Evolutionary conservation across 2,888 invertebrate genomes (phyloP).

Genomic region (Drosophila picticornis): DNA sequence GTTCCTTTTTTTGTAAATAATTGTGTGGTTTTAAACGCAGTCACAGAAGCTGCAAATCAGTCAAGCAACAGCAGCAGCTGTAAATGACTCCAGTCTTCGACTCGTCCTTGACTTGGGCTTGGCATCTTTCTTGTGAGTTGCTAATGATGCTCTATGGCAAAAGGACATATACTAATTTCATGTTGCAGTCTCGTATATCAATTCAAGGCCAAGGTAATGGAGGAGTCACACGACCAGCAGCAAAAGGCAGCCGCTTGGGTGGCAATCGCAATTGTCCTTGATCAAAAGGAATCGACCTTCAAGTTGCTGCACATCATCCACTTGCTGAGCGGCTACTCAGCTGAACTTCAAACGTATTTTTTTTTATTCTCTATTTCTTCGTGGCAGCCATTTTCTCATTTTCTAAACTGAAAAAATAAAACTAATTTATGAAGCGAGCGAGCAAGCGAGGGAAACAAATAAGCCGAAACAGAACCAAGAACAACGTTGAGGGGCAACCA

Average conservation of each 20-base stretch:
- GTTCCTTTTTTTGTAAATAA: constrained; percentile 56
- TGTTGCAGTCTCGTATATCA: constrained; percentile 3
- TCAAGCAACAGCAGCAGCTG: constrained; percentile 69
- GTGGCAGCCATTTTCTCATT: constrained; percentile 57
- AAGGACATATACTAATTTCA: constrained; percentile 4
- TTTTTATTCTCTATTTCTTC: not conserved
- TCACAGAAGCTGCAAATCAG: constrained; percentile 57
- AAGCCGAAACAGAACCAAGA: constrained; percentile 11
- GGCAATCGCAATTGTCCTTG: constrained; percentile 63
- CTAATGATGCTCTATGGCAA: constrained; percentile 19
- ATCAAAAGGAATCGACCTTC: constrained; percentile 10
- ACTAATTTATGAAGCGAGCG: constrained; percentile 67
- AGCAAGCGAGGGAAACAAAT: constrained; percentile 22
- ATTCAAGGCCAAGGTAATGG: constrained; percentile 46
- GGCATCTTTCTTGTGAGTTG: not conserved
- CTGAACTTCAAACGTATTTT: constrained; percentile 58
- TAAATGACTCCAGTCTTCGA: constrained; percentile 55
- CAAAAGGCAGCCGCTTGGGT: constrained; percentile 60
- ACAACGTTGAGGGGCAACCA: constrained; percentile 35
- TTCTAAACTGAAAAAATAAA: constrained; percentile 53
- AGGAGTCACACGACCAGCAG: constrained; percentile 74
- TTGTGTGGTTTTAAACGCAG: constrained; percentile 67
- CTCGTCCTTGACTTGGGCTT: constrained; percentile 39
- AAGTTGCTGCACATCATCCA: constrained; percentile 6
- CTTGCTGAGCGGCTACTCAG: constrained; percentile 35